Evolutionary conservation across 1,140 invertebrate species (phyloP), one percentile per base, ranked within the genome.

Genomic region (Bombus vancouverensis): DNA sequence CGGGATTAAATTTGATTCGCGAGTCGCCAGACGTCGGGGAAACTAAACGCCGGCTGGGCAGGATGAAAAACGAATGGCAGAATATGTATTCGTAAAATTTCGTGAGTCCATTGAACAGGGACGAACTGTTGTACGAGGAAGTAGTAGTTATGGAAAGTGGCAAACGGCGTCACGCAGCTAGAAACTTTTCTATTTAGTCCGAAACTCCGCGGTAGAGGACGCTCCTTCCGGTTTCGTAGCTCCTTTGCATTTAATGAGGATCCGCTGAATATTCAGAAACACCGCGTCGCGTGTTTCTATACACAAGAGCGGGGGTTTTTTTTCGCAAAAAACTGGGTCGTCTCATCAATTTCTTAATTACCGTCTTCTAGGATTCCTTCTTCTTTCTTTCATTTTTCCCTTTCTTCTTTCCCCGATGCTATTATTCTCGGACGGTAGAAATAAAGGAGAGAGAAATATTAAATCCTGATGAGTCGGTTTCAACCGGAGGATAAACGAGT

Each of bases 191-290:
- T 71, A 80, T 85, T 85, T 80, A 80, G 83, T 65, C 72, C 13
- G 68, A 25, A 85, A 85, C 42, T 80, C 42, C 3, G 9, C 25
- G 34, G 5, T 9, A 65, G 37, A 66, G 66, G 72, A 47, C 57
- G 83, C 10, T 85, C 53, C 68, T 85, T 85, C 83, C 77, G 77
- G 53, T 85, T 85, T 85, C 83, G 66, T 85, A 34, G 68, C 83
- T 72, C 66, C 76, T 85, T 85, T 80, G 83, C 83, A 80, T 85
- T 85, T 80, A 85, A 85, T 72, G 83, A 79, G 83, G 39, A 65
- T 2, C 59, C 83, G 18, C 66, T 80, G 83, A 80, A 85, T 85
- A 85, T 85, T 85, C 83, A 80, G 42, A 80, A 53, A 85, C 53
- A 80, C 32, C 68, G 53, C 25, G 76, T n/a, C 44, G 74, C 74